These are phyloP conservation scores for Rhimphoctona megacephalus DNA, from an alignment of 2,888 invertebrate genomes.

Conservation along the genomic window DNA sequence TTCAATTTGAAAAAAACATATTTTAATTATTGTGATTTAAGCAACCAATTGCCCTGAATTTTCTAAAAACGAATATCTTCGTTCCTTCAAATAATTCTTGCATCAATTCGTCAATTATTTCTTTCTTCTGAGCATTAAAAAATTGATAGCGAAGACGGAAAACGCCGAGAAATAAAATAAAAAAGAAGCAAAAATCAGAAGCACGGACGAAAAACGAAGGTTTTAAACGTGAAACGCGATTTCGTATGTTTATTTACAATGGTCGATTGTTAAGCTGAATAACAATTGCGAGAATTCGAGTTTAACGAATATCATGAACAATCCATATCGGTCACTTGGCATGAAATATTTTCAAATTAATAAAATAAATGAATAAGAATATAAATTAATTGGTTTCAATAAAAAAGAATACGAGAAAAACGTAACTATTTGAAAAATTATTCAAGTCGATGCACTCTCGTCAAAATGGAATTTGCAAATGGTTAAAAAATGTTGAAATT, in stretches of 20 bases:
- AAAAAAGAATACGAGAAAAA: neutral
- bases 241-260: slow-evolving; percentile 58
- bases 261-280: slow-evolving; percentile 28
- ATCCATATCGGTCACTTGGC: too few species aligned
- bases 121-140: neutral
- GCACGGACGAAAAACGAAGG: neutral
- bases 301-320: too few species aligned
- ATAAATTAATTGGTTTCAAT: neutral
- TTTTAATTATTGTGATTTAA: neutral
- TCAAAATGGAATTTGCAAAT: neutral
- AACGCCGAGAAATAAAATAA: slow-evolving; percentile 6
- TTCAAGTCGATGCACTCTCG: neutral
- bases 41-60: neutral
- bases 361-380: neutral
- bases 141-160: slow-evolving; percentile 1
- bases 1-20: neutral
- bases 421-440: neutral
- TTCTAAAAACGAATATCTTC: neutral
- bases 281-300: neutral
- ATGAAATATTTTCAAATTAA: too few species aligned
- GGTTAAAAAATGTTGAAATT: neutral
- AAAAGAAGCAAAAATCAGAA: neutral
- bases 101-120: neutral
- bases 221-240: slow-evolving; percentile 14
- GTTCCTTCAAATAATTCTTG: neutral